Base-by-base conservation (phyloP, 2,888 invertebrate species). In the Pristionchus mayeri region DNA sequence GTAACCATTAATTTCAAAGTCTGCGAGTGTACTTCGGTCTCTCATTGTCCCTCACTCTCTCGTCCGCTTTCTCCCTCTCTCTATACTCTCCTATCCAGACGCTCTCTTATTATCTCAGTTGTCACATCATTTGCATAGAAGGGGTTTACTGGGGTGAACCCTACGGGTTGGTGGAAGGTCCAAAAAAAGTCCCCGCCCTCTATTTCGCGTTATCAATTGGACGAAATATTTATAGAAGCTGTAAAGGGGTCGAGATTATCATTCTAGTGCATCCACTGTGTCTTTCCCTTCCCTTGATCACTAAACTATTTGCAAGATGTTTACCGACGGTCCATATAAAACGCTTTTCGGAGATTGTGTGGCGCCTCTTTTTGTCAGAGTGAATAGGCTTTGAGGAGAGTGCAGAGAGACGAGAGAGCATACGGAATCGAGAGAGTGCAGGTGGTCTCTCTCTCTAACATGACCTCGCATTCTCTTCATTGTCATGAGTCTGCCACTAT, bases 1-100 rank as follows among this genome's bases (percentile, higher is more conserved):
- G 40, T 71, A 71, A 34, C 71, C 71, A 71, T 71, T 71, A 40
- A 71, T 71, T n/a, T n/a, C 71, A 40, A 40, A 71, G 67, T 67
- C 67, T 37, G 67, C 67, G 34, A n/a, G 54, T 21, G 54, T 54
- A 13, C 54, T 4, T n/a, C 37, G n/a, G 40, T 71, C 71, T 71
- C 71, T 44, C 44, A n/a, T 13, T 71, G n/a, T 16, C n/a, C 11
- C 71, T 9, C 18, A 6, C 2, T 71, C 71, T 44, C 71, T 71
- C 71, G 3, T 40, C 63, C 71, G 21, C 0, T 21, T 21, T 71
- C 71, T 44, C 24, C 71, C 18, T 40, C 71, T 71, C 44, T 71
- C 40, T 21, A 11, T n/a, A 40, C 71, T 71, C 71, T 24, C 7
- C 71, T 18, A 71, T 71, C 71, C 40, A 40, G n/a, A 71, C 71